phyloP scores from a whole-genome alignment of 2,797 vertebrate species.

The Rachycentron canadum region DNA sequence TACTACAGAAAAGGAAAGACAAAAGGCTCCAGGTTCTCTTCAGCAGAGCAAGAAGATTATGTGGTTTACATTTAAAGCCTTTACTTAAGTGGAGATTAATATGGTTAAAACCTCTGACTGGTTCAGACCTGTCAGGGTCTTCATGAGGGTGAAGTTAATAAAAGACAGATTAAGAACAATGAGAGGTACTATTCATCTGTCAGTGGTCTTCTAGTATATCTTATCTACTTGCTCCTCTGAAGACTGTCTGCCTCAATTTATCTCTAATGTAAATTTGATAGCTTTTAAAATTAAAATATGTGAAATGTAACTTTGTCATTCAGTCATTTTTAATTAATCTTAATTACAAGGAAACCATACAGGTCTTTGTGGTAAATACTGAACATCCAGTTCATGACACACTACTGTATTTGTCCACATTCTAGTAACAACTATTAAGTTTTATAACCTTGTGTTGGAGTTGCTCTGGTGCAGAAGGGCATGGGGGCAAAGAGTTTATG shows the following conservation, averaged over 20 bases:
- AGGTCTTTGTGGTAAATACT: neutral
- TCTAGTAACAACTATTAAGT: neutral
- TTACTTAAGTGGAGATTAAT: slow-evolving; percentile 23
- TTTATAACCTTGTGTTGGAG: neutral
- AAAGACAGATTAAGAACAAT: slow-evolving; percentile 4
- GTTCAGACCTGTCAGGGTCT: neutral
- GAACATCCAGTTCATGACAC: neutral
- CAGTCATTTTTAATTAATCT: neutral
- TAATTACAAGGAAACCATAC: neutral
- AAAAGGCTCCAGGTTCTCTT: neutral
- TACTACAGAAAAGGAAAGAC: neutral
- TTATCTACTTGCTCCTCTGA: neutral
- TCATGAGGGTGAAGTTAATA: slow-evolving; percentile 1
- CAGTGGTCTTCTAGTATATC: neutral
- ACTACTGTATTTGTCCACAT: neutral
- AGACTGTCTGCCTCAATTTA: neutral
- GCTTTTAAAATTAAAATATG: neutral
- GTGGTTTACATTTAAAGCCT: neutral
- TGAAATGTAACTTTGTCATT: too few species aligned
- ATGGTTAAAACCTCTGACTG: neutral
- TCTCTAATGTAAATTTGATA: too few species aligned
- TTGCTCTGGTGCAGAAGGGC: neutral
- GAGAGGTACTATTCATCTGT: neutral
- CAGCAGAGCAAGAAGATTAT: slow-evolving; percentile 10
- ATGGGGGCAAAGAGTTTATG: slow-evolving; percentile 6